phyloP scores from a whole-genome alignment of 2,888 invertebrate genomes.

The Sarcophaga rosellei region DNA sequence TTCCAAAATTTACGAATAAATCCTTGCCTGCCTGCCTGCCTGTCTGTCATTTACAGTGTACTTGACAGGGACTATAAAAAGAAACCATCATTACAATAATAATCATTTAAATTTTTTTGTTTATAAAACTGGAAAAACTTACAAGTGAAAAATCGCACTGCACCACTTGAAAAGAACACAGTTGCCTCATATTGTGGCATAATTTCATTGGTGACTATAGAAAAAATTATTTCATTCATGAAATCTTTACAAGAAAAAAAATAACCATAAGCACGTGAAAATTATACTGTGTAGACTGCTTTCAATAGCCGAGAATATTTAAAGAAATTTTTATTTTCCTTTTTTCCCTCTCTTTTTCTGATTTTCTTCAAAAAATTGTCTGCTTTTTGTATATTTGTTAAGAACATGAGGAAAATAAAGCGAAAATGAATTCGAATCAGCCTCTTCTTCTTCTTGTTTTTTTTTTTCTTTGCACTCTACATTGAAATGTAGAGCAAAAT shows the following conservation, averaged over 20 bases:
- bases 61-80: slow-evolving; percentile 31
- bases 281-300: slow-evolving; percentile 15
- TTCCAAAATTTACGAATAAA: not conserved
- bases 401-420: not conserved
- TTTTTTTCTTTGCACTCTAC: not conserved
- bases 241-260: slow-evolving; percentile 32
- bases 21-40: not conserved
- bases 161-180: slow-evolving; percentile 60
- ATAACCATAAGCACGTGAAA: not conserved
- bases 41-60: not conserved
- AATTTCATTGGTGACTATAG: slow-evolving; percentile 29
- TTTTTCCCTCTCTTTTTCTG: not conserved
- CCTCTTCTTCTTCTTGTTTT: too few relatives aligned
- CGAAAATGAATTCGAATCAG: too few relatives aligned
- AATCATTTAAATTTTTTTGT: slow-evolving; percentile 39
- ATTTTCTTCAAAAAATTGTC: slow-evolving; percentile 26
- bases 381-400: slow-evolving; percentile 14
- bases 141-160: slow-evolving; percentile 62
- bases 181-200: slow-evolving; percentile 22
- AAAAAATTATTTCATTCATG: slow-evolving; percentile 56
- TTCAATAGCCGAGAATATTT: too few relatives aligned
- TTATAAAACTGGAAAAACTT: slow-evolving; percentile 49
- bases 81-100: slow-evolving; percentile 49
- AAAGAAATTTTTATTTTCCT: not conserved
- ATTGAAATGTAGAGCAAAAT: not conserved